A percentile compares a stretch with the other conserved stretches of the same genome.
phyloP scores from a whole-genome alignment of 2,797 vertebrate genomes.

The Acanthiza pusilla region DNA sequence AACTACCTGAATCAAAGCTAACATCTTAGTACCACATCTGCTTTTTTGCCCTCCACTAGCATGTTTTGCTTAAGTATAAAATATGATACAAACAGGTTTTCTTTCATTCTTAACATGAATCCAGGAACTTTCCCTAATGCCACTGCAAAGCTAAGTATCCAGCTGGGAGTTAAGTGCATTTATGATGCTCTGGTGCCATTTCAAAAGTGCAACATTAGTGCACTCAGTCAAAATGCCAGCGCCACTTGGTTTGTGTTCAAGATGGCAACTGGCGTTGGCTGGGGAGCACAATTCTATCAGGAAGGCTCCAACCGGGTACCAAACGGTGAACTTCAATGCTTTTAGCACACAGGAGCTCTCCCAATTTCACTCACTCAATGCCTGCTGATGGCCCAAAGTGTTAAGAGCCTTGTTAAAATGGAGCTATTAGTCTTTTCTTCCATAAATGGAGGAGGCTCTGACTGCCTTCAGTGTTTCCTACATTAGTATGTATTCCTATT shows the following conservation, averaged over 20 bases:
- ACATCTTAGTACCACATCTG: background rate
- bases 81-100: slow-evolving; percentile 8
- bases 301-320: slow-evolving; percentile 48
- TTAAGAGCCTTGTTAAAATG: slow-evolving; percentile 76
- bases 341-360: slow-evolving; percentile 69
- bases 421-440: slow-evolving; percentile 73
- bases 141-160: background rate
- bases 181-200: slow-evolving; percentile 44
- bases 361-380: slow-evolving; percentile 67
- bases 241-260: slow-evolving; percentile 52
- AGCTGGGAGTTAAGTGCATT: slow-evolving; percentile 27
- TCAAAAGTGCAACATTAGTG: slow-evolving; percentile 57
- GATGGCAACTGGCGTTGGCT: slow-evolving; percentile 22
- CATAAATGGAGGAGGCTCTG: slow-evolving; percentile 65
- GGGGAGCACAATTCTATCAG: slow-evolving; percentile 39
- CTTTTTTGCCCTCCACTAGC: background rate
- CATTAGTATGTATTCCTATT: slow-evolving; percentile 73
- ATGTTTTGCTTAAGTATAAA: background rate
- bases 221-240: slow-evolving; percentile 59
- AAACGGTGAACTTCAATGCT: slow-evolving; percentile 68
- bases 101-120: slow-evolving; percentile 41
- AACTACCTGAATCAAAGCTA: background rate
- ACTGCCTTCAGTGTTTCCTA: slow-evolving; percentile 67
- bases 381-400: slow-evolving; percentile 62
- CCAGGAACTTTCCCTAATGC: slow-evolving; percentile 13